Evolutionary conservation across 2,113 vertebrate genomes (phyloP).

Genomic region (Tragulus kanchil): DNA sequence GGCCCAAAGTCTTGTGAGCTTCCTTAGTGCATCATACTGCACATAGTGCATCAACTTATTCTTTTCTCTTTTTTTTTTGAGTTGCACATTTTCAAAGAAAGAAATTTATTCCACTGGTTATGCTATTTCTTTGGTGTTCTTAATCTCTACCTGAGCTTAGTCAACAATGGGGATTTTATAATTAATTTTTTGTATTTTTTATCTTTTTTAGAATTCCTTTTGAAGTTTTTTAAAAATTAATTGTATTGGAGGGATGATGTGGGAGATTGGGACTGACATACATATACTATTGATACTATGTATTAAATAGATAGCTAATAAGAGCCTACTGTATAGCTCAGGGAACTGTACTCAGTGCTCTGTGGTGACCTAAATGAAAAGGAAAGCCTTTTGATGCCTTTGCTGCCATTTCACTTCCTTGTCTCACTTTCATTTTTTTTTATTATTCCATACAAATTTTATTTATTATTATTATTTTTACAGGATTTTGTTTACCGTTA

Average conservation of each 20-base stretch:
- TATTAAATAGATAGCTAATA: neutral
- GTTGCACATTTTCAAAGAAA: neutral
- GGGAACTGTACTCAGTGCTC: neutral
- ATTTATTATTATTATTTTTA: too few species aligned
- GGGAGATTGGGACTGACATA: neutral
- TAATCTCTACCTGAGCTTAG: neutral
- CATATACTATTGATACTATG: neutral
- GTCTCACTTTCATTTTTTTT: neutral
- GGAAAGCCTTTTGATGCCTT: neutral
- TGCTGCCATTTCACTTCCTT: neutral
- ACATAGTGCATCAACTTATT: neutral
- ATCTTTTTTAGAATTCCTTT: neutral
- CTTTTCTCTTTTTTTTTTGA: neutral
- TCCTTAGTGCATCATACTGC: neutral
- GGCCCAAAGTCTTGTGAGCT: neutral
- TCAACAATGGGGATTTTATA: neutral
- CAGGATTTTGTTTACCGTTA: too few species aligned
- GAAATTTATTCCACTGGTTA: neutral
- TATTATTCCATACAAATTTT: too few species aligned
- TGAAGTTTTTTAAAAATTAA: neutral
- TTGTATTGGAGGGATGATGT: neutral
- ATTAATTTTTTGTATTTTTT: neutral
- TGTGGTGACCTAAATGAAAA: neutral
- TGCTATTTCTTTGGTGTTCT: neutral
- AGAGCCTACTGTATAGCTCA: neutral